These are phyloP conservation scores for Gryllus bimaculatus DNA, from an alignment of 1,140 invertebrate species.

Conservation along the genomic window DNA sequence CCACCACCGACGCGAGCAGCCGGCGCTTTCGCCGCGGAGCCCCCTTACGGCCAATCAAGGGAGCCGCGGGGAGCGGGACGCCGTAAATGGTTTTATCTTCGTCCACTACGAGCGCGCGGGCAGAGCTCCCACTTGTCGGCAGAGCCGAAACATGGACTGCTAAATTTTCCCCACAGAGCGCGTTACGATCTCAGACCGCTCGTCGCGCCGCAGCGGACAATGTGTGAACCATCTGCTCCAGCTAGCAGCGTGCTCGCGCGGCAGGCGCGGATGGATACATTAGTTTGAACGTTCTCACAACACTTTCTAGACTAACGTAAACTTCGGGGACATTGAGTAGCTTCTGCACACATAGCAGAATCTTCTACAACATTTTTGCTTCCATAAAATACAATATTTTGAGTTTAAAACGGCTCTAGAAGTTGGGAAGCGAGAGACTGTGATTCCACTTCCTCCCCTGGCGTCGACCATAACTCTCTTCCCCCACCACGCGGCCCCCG, in stretches of 20 bases:
- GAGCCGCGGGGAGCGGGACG: background rate
- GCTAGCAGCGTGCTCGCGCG: background rate
- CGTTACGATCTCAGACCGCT: background rate
- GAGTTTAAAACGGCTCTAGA: background rate
- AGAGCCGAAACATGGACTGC: background rate
- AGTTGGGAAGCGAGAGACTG: background rate
- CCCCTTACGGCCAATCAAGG: background rate
- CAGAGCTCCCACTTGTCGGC: slow-evolving; percentile 2
- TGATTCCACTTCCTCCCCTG: background rate
- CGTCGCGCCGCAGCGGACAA: background rate
- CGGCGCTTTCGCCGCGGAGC: background rate
- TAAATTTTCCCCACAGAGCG: background rate
- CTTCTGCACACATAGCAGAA: too few species aligned
- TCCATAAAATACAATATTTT: too few species aligned
- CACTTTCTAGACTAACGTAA: background rate
- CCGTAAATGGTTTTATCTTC: slow-evolving; percentile 9
- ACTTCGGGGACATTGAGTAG: too few species aligned
- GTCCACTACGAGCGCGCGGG: background rate
- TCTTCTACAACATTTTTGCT: too few species aligned
- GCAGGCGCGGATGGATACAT: slow-evolving; percentile 10
- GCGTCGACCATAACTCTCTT: background rate
- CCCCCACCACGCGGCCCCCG: too few species aligned
- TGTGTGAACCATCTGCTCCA: background rate
- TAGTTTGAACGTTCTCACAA: background rate
- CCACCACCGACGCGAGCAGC: background rate